Evolutionary conservation across 2,113 vertebrate species (phyloP).

Genomic region (Gasterosteus aculeatus): DNA sequence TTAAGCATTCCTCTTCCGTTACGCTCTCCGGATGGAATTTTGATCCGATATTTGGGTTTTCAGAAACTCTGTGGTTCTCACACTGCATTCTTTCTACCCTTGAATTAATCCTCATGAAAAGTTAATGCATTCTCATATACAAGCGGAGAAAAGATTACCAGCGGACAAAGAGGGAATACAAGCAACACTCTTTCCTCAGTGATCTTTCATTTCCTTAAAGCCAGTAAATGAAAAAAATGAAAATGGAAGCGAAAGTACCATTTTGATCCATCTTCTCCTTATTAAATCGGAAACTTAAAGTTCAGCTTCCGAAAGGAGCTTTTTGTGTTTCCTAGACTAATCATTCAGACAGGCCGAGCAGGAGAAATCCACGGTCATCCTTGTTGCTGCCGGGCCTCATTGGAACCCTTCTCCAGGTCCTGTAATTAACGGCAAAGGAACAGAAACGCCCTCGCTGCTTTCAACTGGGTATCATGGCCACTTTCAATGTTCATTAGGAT

Average conservation of each 20-base stretch:
- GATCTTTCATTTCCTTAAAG: constrained; percentile 23
- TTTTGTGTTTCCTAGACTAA: constrained; percentile 44
- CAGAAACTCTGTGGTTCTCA: constrained; percentile 1
- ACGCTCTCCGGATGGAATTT: background rate
- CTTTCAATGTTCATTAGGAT: constrained; percentile 29
- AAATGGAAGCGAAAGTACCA: constrained; percentile 18
- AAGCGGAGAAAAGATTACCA: constrained; percentile 48
- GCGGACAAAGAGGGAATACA: constrained; percentile 40
- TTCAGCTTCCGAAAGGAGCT: constrained; percentile 47
- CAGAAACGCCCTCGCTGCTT: constrained; percentile 29
- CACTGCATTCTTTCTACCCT: constrained; percentile 38
- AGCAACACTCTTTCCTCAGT: constrained; percentile 22
- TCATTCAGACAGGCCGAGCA: constrained; percentile 45
- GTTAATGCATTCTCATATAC: constrained; percentile 51
- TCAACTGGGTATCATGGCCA: constrained; percentile 36
- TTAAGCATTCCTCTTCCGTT: background rate
- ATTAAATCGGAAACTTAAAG: constrained; percentile 20
- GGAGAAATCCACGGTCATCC: constrained; percentile 19
- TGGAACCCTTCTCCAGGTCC: constrained; percentile 51
- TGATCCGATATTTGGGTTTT: constrained; percentile 21
- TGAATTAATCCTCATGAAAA: constrained; percentile 64
- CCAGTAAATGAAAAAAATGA: no score
- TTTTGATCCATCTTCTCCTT: background rate
- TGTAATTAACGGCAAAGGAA: constrained; percentile 32
- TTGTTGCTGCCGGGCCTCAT: constrained; percentile 38